Evolutionary conservation across 1,140 invertebrate species (phyloP).

Genomic region (Drosophila sp.): DNA sequence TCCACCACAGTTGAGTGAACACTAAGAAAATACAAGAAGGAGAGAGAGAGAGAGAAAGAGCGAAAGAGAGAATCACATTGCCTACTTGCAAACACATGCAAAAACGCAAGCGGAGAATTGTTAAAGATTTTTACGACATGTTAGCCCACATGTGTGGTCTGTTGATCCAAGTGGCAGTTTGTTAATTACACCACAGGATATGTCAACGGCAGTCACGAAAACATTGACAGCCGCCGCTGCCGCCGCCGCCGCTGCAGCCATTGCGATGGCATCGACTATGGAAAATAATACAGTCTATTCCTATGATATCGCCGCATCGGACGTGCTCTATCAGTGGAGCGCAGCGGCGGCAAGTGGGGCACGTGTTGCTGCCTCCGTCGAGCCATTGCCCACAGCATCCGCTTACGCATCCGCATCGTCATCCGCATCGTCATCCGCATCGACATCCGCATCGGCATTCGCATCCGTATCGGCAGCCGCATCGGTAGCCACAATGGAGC

Average conservation of each 20-base stretch:
- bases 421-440: too few relatives aligned
- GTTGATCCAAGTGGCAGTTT: slow-evolving; percentile 19
- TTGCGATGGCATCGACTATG: slow-evolving; percentile 46
- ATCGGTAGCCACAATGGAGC: background rate
- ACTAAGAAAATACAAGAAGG: background rate
- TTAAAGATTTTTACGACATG: slow-evolving; percentile 1
- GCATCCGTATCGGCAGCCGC: slow-evolving; percentile 1
- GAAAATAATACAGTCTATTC: slow-evolving; percentile 53
- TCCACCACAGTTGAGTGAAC: slow-evolving; percentile 14
- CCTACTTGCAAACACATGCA: background rate
- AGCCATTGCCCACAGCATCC: slow-evolving; percentile 7
- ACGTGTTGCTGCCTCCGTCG: slow-evolving; percentile 34
- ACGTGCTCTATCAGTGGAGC: slow-evolving; percentile 66
- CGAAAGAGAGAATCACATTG: background rate
- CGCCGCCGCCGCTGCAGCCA: slow-evolving; percentile 13
- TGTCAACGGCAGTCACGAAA: slow-evolving; percentile 50
- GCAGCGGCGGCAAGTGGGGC: slow-evolving; percentile 39
- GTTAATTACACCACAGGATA: slow-evolving; percentile 51
- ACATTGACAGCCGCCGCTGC: slow-evolving; percentile 12
- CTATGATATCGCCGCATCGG: slow-evolving; percentile 41
- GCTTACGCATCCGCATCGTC: background rate
- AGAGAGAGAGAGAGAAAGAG: background rate
- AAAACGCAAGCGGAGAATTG: background rate
- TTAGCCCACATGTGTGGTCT: slow-evolving; percentile 3
- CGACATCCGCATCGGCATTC: too few relatives aligned